Evolutionary conservation across 2,797 vertebrate genomes (phyloP), one percentile per base, ranked within the genome.

Genomic region (Cyprinella venusta): DNA sequence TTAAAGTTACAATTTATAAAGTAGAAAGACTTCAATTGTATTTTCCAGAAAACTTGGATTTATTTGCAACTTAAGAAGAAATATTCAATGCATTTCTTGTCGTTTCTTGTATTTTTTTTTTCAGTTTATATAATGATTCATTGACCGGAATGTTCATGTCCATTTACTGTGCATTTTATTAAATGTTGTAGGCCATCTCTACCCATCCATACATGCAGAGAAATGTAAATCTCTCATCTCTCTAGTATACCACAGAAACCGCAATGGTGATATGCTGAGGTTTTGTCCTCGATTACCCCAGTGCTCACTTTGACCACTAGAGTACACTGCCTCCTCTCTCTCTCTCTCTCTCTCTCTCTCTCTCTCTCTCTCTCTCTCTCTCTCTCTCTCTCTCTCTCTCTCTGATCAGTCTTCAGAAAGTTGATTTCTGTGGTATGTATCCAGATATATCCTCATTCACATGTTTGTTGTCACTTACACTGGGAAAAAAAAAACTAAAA

Each of bases 271-370:
- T 30, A 42, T 71, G 5, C 48, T 33, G 30, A 33, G 30, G 30
- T 33, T 61, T 33, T 80, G 26, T 74, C 40, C 54, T 76, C 6
- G 36, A 68, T 21, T 42, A 33, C 85, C 90, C 81, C 48, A 87
- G 88, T 90, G 79, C 90, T 86, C 83, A 86, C 45, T 88, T 67
- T 91, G 91, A 89, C 93, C 94, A 92, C 92, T 93, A 93, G 93
- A 92, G 92, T 93, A 91, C 94, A 93, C 93, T 94, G 92, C 91
- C 84, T 92, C 87, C 86, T 92, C 87, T 89, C 86, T 78, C 69
- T 75, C 24, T 64, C 24, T 16, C 42, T 64, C 65, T 45, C 6
- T 85, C 4, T 59, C 21, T 63, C 24, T 48, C 61, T 42, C 38
- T 54, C 63, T 56, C 48, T 80, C 33, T 75, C 26, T 33, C 87